phyloP scores from a whole-genome alignment of 1,140 invertebrate species.

The Araneus ventricosus region DNA sequence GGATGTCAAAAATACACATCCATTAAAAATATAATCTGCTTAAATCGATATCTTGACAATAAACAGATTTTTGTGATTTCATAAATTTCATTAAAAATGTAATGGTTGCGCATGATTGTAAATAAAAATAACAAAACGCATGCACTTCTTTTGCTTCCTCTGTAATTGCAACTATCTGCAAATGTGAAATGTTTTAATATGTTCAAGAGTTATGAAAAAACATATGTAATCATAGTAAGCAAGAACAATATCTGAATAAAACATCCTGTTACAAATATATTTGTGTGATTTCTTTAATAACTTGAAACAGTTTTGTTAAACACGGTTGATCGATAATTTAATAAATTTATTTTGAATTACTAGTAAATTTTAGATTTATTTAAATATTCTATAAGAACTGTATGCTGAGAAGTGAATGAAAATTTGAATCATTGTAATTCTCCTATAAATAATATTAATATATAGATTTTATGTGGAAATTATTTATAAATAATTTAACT shows the following conservation, averaged over 20 bases:
- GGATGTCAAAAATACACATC: too few species aligned
- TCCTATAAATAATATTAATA: too few species aligned
- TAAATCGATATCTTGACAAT: neutral
- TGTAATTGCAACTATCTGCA: neutral
- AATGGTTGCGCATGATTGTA: neutral
- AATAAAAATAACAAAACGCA: neutral
- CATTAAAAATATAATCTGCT: neutral
- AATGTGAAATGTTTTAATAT: neutral
- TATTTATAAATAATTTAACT: too few species aligned
- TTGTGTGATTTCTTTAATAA: neutral
- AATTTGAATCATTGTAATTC: too few species aligned
- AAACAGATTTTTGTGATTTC: neutral
- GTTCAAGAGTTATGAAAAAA: neutral
- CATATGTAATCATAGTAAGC: neutral
- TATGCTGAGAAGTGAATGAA: too few species aligned
- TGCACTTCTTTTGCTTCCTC: neutral
- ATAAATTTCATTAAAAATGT: neutral
- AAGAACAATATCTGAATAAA: constrained; percentile 12
- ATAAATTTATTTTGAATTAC: too few species aligned
- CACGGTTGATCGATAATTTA: too few species aligned
- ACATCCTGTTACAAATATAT: neutral
- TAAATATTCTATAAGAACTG: too few species aligned
- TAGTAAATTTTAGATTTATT: too few species aligned
- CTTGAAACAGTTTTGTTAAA: neutral
- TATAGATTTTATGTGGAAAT: too few species aligned